Percentiles rank a stretch among this genome's conserved stretches.
These are phyloP conservation scores for Champsocephalus gunnari DNA, from an alignment of 2,797 vertebrate genomes.

Conservation along the genomic window DNA sequence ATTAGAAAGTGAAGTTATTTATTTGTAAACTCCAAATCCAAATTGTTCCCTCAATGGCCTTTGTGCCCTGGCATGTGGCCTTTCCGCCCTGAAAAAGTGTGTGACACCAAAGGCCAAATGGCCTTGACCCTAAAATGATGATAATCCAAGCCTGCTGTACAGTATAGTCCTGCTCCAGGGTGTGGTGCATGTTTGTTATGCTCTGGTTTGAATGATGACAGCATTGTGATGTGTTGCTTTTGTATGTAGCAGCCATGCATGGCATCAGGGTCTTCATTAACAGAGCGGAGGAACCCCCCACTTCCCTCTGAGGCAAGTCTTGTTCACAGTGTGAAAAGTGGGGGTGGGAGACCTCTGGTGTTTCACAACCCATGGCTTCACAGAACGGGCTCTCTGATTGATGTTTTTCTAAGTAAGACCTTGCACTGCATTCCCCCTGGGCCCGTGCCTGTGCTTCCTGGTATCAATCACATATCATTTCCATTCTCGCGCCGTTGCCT, in stretches of 20 bases:
- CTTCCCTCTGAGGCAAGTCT: constrained; percentile 57
- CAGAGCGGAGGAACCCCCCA: constrained; percentile 34
- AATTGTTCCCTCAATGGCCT: no score
- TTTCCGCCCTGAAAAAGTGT: no score
- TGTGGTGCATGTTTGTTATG: constrained; percentile 1
- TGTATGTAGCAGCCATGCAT: constrained; percentile 30
- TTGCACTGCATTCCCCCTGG: constrained; percentile 79
- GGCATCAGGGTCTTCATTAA: constrained; percentile 65
- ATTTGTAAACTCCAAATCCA: no score
- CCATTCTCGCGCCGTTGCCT: constrained; percentile 79
- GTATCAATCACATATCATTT: constrained; percentile 88
- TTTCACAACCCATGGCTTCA: constrained; percentile 73
- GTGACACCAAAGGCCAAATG: no score
- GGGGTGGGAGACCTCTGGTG: constrained; percentile 56
- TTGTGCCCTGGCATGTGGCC: no score
- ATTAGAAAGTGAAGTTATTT: no score
- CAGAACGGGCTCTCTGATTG: constrained; percentile 79
- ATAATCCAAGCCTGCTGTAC: background rate
- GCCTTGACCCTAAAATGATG: no score
- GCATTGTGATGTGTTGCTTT: constrained; percentile 33
- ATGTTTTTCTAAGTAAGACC: constrained; percentile 89
- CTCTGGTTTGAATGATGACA: constrained; percentile 27
- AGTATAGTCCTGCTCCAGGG: background rate
- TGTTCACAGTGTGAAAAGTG: constrained; percentile 56
- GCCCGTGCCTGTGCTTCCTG: constrained; percentile 78